Percentiles rank a stretch among this genome's conserved stretches.
Evolutionary conservation across 2,113 vertebrate genomes (phyloP).

Genomic region (Polypterus bichir): DNA sequence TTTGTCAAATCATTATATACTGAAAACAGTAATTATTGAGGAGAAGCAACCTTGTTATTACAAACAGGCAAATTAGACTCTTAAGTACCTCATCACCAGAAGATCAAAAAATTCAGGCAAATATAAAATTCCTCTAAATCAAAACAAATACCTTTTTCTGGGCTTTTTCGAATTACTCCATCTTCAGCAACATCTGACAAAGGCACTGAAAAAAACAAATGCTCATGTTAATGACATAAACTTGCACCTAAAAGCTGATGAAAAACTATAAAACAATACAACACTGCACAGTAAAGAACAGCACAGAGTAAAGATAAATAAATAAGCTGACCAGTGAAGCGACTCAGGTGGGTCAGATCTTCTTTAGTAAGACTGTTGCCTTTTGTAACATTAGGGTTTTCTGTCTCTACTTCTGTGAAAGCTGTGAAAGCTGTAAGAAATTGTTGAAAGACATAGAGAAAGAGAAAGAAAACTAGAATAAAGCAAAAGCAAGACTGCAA

Average conservation of each 20-base stretch:
- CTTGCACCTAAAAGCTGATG: background rate
- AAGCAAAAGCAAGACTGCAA: background rate
- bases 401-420: constrained; percentile 64
- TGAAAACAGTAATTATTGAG: too few relatives aligned
- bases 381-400: constrained; percentile 59
- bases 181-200: constrained; percentile 39
- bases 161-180: constrained; percentile 61
- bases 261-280: background rate
- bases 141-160: constrained; percentile 66
- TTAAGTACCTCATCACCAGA: too few relatives aligned
- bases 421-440: constrained; percentile 69
- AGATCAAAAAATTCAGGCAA: too few relatives aligned
- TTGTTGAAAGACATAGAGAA: constrained; percentile 21
- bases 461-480: constrained; percentile 4
- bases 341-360: constrained; percentile 72
- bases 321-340: constrained; percentile 62
- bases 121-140: too few relatives aligned
- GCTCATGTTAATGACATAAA: background rate
- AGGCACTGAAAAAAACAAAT: constrained; percentile 34
- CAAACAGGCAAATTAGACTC: too few relatives aligned
- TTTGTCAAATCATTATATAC: too few relatives aligned
- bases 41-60: too few relatives aligned
- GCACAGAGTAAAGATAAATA: constrained; percentile 22
- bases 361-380: constrained; percentile 65
- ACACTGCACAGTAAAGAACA: constrained; percentile 14